phyloP scores from a whole-genome alignment of 2,113 vertebrate species.

The Argyrosomus japonicus region DNA sequence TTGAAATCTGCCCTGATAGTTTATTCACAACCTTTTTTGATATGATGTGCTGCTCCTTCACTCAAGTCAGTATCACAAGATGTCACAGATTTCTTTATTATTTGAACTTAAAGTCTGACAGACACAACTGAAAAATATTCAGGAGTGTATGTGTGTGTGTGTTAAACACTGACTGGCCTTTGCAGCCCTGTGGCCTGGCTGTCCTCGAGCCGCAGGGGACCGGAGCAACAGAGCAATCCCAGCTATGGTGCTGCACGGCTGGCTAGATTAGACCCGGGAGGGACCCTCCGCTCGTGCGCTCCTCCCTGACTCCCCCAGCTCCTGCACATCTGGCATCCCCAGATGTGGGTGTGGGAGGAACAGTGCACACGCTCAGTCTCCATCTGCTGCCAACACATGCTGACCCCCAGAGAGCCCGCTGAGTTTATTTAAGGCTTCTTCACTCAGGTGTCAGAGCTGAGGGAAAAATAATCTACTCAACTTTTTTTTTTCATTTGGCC shows the following conservation, averaged over 20 bases:
- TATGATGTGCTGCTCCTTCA: neutral
- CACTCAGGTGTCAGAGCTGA: constrained; percentile 10
- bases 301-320: neutral
- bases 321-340: constrained; percentile 30
- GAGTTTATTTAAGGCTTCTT: constrained; percentile 22
- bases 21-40: constrained; percentile 17
- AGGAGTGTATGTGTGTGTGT: too few relatives aligned
- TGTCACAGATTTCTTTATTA: neutral
- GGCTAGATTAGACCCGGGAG: constrained; percentile 5
- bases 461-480: neutral
- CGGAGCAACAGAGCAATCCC: neutral
- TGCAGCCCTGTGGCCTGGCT: neutral
- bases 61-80: neutral
- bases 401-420: neutral
- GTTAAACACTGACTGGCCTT: neutral
- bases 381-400: constrained; percentile 39
- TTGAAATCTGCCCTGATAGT: constrained; percentile 18
- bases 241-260: neutral
- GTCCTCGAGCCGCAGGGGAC: neutral
- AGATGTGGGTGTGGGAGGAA: constrained; percentile 26
- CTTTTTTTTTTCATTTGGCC: neutral
- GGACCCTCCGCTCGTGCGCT: neutral
- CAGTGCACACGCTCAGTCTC: neutral
- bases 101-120: neutral
- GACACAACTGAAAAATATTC: too few relatives aligned